A percentile compares a stretch with the other conserved stretches of the same genome.
Evolutionary conservation across 2,888 invertebrate species (phyloP).

Genomic region (Nomada ferruginata): DNA sequence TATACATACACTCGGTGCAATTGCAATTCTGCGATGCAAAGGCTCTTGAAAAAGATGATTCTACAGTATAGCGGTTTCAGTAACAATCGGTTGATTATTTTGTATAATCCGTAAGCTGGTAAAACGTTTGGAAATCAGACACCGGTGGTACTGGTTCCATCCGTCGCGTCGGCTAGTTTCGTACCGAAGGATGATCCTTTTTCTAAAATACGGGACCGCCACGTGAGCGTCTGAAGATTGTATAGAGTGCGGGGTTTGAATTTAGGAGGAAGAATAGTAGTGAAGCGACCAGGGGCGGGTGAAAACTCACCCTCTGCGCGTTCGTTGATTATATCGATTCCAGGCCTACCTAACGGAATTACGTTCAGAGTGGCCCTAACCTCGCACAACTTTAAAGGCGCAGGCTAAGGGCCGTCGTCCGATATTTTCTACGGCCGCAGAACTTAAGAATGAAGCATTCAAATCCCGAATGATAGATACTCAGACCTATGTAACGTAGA

Average conservation of each 20-base stretch:
- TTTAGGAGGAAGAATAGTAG: conserved; percentile 72
- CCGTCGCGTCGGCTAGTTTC: conserved; percentile 49
- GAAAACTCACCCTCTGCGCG: conserved; percentile 63
- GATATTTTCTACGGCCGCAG: conserved; percentile 19
- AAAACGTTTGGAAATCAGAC: not conserved
- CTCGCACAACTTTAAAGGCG: conserved; percentile 77
- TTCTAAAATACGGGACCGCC: conserved; percentile 39
- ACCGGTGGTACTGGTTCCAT: conserved; percentile 15
- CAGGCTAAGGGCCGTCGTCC: conserved; percentile 51
- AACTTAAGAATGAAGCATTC: conserved; percentile 18
- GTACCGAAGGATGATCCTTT: conserved; percentile 40
- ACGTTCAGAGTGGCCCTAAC: conserved; percentile 75
- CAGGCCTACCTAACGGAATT: conserved; percentile 75
- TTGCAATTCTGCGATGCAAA: too few species aligned
- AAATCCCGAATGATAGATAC: not conserved
- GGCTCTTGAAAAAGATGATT: too few species aligned
- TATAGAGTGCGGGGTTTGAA: conserved; percentile 56
- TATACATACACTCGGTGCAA: too few species aligned
- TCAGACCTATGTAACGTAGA: not conserved
- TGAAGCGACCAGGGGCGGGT: conserved; percentile 59
- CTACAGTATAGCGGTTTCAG: too few species aligned
- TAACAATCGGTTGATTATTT: not conserved
- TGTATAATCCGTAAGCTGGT: not conserved
- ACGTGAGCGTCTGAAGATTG: conserved; percentile 54
- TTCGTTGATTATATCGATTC: conserved; percentile 78